phyloP scores from a whole-genome alignment of 2,113 vertebrate species.

The Opisthocomus hoazin region DNA sequence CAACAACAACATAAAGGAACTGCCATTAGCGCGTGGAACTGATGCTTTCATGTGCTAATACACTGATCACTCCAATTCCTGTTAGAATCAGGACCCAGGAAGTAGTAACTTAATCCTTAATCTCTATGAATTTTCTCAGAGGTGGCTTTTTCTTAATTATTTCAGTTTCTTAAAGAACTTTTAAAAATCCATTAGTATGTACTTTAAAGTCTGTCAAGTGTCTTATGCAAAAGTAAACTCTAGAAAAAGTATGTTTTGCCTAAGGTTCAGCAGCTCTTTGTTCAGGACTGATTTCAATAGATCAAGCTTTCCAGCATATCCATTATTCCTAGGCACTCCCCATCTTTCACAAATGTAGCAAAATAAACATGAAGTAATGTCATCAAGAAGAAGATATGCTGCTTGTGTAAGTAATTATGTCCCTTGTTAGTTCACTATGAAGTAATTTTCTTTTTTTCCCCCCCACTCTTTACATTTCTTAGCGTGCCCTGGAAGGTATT shows the following conservation, averaged over 20 bases:
- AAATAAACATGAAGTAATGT: constrained; percentile 7
- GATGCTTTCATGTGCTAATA: constrained; percentile 60
- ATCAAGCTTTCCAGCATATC: not conserved
- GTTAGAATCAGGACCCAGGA: not conserved
- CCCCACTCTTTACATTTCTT: not conserved
- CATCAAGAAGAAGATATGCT: constrained; percentile 17
- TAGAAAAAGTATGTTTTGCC: constrained; percentile 43
- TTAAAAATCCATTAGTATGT: not conserved
- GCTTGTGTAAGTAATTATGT: constrained; percentile 53
- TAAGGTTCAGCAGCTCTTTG: constrained; percentile 50
- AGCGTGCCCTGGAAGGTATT: constrained; percentile 62
- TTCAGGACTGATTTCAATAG: constrained; percentile 40
- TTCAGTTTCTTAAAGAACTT: not conserved
- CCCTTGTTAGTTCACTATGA: constrained; percentile 47
- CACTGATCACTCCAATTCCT: constrained; percentile 22
- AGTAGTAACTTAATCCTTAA: not conserved
- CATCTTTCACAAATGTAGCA: constrained; percentile 11
- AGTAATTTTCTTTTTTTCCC: not conserved
- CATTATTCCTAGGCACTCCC: not conserved
- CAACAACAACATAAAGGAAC: constrained; percentile 44
- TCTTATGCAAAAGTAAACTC: constrained; percentile 44
- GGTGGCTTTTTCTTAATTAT: not conserved
- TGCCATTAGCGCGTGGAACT: constrained; percentile 28
- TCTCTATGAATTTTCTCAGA: not conserved
- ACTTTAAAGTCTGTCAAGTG: constrained; percentile 20